Conservation (phyloP, 2,888 invertebrate species). For the Lypha dubia region DNA sequence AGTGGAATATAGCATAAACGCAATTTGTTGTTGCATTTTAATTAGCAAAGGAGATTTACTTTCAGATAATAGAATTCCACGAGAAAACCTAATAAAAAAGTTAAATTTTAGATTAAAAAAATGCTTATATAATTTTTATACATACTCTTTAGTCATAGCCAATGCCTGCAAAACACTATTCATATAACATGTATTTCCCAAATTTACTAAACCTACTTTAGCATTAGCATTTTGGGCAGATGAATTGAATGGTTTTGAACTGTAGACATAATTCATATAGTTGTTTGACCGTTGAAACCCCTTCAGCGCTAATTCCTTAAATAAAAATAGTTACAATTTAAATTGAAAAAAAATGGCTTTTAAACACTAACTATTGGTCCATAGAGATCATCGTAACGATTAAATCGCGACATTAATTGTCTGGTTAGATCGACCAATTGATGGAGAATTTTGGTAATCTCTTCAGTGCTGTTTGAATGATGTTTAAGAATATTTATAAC, state of each 20-base stretch:
- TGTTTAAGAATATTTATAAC: constrained; percentile 85
- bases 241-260: constrained; percentile 73
- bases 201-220: constrained; percentile 89
- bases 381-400: constrained; percentile 84
- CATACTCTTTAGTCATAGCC: constrained; percentile 90
- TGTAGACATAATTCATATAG: constrained; percentile 79
- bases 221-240: constrained; percentile 76
- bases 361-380: constrained; percentile 83
- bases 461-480: constrained; percentile 84
- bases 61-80: constrained; percentile 86
- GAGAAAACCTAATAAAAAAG: constrained; percentile 89
- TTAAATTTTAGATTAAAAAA: no score
- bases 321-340: neutral
- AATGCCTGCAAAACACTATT: constrained; percentile 94
- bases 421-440: constrained; percentile 86
- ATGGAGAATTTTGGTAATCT: constrained; percentile 85
- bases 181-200: constrained; percentile 95
- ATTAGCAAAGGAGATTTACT: constrained; percentile 85
- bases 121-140: constrained; percentile 73
- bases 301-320: constrained; percentile 82
- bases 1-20: constrained; percentile 88
- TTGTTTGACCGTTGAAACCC: constrained; percentile 84
- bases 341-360: neutral
- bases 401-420: constrained; percentile 85
- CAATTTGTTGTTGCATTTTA: constrained; percentile 89